phyloP scores from a whole-genome alignment of 2,113 vertebrate species.

The Ardeotis arabs region DNA sequence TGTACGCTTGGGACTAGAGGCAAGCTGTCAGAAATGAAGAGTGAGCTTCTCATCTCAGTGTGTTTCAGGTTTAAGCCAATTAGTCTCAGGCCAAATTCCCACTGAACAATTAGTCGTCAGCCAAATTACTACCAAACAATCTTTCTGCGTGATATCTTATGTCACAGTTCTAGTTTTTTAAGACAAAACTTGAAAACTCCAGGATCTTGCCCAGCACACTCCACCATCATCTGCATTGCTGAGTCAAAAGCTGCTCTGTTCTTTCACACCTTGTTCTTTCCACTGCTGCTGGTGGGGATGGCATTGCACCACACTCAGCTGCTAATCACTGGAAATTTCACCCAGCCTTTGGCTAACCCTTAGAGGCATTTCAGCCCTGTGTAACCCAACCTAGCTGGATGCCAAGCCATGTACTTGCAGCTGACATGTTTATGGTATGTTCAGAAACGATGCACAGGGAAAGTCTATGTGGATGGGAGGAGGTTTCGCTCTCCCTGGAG shows the following conservation, averaged over 20 bases:
- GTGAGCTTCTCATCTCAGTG: not conserved
- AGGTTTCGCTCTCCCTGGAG: not conserved
- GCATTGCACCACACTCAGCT: not conserved
- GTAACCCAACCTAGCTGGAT: not conserved
- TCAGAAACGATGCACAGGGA: not conserved
- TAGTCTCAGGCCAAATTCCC: not conserved
- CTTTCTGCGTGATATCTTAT: not conserved
- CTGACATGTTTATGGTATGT: not conserved
- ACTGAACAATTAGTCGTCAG: not conserved
- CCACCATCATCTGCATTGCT: not conserved
- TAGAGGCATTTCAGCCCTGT: not conserved
- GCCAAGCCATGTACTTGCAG: not conserved
- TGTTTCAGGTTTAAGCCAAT: not conserved
- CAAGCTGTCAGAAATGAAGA: not conserved
- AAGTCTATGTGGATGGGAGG: fast-evolving
- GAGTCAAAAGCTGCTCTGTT: not conserved
- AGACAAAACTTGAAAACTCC: not conserved
- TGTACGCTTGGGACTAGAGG: not conserved
- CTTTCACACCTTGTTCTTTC: not conserved
- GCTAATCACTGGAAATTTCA: not conserved
- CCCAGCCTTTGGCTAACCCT: not conserved
- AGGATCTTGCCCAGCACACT: not conserved
- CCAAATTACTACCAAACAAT: not conserved
- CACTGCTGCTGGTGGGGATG: not conserved
- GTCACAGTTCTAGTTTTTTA: not conserved